Conservation (phyloP, 2,888 invertebrate genomes). For the Oxycera nigricornis region DNA sequence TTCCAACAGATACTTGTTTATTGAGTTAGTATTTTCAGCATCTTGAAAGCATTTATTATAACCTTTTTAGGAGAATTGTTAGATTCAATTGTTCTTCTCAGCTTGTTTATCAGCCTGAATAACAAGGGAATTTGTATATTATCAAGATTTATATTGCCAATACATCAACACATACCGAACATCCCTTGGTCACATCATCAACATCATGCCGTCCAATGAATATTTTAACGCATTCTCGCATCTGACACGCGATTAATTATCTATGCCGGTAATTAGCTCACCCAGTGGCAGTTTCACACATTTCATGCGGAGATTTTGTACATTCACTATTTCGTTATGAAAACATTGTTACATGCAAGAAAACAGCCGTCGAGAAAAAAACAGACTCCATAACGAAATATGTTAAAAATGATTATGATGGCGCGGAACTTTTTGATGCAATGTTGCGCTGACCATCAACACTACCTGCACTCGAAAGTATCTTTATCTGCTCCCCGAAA, state of each 20-base stretch:
- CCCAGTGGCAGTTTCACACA: slow-evolving; percentile 13
- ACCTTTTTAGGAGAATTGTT: too few relatives aligned
- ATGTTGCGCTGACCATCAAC: not conserved
- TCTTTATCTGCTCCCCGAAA: not conserved
- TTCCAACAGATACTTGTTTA: too few relatives aligned
- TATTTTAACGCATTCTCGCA: slow-evolving; percentile 12
- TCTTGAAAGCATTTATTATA: too few relatives aligned
- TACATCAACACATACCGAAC: not conserved
- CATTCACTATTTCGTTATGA: not conserved
- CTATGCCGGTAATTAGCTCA: not conserved
- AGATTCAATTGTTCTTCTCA: too few relatives aligned
- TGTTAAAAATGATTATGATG: not conserved
- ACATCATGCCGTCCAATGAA: not conserved
- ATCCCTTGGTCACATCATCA: not conserved
- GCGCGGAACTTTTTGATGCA: not conserved
- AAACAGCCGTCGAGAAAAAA: not conserved
- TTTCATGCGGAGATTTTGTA: not conserved
- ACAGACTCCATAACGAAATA: not conserved
- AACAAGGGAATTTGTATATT: not conserved
- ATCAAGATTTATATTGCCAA: not conserved
- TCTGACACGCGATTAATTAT: not conserved
- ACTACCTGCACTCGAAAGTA: too few relatives aligned
- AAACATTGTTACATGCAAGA: not conserved
- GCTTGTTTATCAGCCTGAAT: not conserved
- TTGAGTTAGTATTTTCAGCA: too few relatives aligned